Base-by-base conservation (phyloP, 2,113 vertebrate genomes). In the Otocyon megalotis region DNA sequence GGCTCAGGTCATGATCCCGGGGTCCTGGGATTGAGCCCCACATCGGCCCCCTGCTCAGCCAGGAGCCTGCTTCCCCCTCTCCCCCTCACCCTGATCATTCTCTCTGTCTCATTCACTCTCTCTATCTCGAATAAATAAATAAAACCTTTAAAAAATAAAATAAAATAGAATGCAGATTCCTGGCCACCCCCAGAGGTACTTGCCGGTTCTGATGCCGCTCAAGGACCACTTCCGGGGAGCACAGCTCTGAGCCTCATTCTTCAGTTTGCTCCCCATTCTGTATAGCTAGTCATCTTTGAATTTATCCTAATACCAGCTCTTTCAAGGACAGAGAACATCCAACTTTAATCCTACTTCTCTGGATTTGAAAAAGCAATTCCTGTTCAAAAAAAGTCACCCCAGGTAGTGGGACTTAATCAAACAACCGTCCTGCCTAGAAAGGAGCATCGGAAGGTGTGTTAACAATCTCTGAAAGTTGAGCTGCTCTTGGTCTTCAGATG, bases 361-460 rank as follows among this genome's bases (percentile, higher is more conserved):
- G 53, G 48, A 76, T 60, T 79, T 87, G 26, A 60, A 90, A 76
- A 89, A 43, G 80, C 13, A 35, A 79, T 67, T 24, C 5, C 35
- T 60, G 2, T 71, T 53, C 22, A 63, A 76, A 77, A 76, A 77
- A 69, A n/a, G 19, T 20, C 24, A 26, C 30, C 71, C 30, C 0
- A 0, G 22, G 30, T 1, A 43, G 0, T 7, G 15, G 54, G 72
- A 48, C 13, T 60, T 62, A 9, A 58, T 32, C 81, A 60, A 13
- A 56, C 88, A 63, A 67, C 89, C 30, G 60, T 60, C 28, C 79
- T 50, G 65, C n/a, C 9, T 1, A 3, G 58, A 35, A 30, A 62
- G 0, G 0, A 0, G 8, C 0, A 0, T 10, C 0, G 0, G 2
- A 35, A 82, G 50, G 24, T 37, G 26, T 32, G 56, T 53, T 48